Evolutionary conservation across 2,113 vertebrate species (phyloP), one percentile per base, ranked within the genome.

Genomic region (Scatophagus argus): DNA sequence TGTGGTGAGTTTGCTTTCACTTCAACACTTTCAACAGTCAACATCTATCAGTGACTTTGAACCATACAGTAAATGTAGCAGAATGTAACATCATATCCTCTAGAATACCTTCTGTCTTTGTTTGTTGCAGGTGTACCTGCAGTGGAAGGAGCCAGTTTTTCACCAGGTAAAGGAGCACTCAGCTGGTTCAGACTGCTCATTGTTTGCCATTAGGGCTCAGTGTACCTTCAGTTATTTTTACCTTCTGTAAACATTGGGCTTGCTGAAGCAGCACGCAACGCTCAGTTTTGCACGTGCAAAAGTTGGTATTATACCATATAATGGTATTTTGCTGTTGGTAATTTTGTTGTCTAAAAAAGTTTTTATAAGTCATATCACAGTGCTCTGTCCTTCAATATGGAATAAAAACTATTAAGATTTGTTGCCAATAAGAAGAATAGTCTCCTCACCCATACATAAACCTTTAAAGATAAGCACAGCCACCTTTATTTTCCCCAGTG

Each of bases 71-170:
- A 6, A 29, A 41, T 10, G 4, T 27, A 29, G 0, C 23, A 19
- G 5, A 21, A 5, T 16, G 8, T 23, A 4, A 14, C n/a, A 5
- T 1, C 29, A 68, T 29, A 27, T 41, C 12, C n/a, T 21, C 23
- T 47, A 62, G 36, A 74, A 12, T 31, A 10, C 12, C 55, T 92
- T 66, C 23, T 89, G 43, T 88, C 55, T 92, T 41, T 55, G 27
- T 89, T 58, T 77, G n/a, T 88, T 89, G 10, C 81, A 99, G 98
- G 94, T 99, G 70, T 99, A 99, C 92, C 88, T 99, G 72, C 94
- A 95, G 72, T 98, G 96, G 95, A 98, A 99, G 85, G 97, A 99
- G 77, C 98, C 98, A 23, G 90, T 99, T 49, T 99, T 99, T 87
- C 98, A 99, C 91, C 98, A 99, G 97, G 98, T 99, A 93, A 95